These are phyloP conservation scores for Lagocephalus sceleratus DNA, from an alignment of 2,797 vertebrate species.

Conservation along the genomic window DNA sequence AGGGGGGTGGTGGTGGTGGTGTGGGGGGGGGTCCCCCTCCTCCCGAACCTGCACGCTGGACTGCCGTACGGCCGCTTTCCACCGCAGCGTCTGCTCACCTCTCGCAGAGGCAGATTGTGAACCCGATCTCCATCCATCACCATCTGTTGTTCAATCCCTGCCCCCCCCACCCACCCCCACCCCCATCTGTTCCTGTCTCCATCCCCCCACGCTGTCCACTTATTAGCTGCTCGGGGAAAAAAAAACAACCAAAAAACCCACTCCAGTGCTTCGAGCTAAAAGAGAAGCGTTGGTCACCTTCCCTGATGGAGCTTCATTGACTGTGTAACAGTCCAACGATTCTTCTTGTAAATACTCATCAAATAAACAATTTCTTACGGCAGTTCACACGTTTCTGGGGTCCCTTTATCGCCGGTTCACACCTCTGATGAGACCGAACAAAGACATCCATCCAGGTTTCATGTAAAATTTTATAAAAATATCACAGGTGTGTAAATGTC, in stretches of 20 bases:
- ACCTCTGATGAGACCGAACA: slow-evolving; percentile 16
- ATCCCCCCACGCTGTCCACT: slow-evolving; percentile 19
- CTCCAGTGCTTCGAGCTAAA: slow-evolving; percentile 30
- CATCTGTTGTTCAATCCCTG: slow-evolving; percentile 40
- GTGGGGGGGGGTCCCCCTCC: too few species aligned
- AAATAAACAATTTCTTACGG: slow-evolving; percentile 72
- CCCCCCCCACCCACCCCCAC: background rate
- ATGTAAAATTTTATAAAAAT: slow-evolving; percentile 72
- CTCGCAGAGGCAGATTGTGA: slow-evolving; percentile 43
- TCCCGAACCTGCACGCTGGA: slow-evolving; percentile 30
- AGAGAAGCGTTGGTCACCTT: slow-evolving; percentile 20
- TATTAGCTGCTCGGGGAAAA: slow-evolving; percentile 39
- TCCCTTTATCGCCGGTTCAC: background rate
- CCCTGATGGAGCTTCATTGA: slow-evolving; percentile 14
- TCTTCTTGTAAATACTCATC: slow-evolving; percentile 66
- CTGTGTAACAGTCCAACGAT: slow-evolving; percentile 50
- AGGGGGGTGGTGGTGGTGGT: too few species aligned
- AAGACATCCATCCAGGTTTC: slow-evolving; percentile 34
- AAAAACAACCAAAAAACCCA: background rate
- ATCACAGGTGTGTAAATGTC: slow-evolving; percentile 61
- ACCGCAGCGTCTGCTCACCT: slow-evolving; percentile 48
- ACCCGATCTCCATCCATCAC: slow-evolving; percentile 59
- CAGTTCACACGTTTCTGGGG: slow-evolving; percentile 22
- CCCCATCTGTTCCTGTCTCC: slow-evolving; percentile 12
- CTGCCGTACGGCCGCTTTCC: slow-evolving; percentile 30